Evolutionary conservation across 2,113 vertebrate genomes (phyloP).

Genomic region (Gopherus evgoodei): DNA sequence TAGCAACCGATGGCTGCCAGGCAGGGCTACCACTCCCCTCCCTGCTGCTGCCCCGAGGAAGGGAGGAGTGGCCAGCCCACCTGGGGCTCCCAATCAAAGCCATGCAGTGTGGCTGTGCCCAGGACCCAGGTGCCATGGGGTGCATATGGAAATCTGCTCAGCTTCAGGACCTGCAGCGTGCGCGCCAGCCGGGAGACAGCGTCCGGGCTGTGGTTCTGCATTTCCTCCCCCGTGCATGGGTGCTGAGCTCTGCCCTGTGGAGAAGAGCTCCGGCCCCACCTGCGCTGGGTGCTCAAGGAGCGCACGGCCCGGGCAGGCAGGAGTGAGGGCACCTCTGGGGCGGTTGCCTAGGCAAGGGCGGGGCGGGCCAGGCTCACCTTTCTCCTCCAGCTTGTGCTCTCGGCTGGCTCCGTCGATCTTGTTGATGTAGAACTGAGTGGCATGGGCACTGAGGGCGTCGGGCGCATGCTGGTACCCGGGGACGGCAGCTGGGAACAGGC

Average conservation of each 20-base stretch:
- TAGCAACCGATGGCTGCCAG: not conserved
- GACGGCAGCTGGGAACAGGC: conserved; percentile 85
- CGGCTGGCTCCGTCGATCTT: conserved; percentile 87
- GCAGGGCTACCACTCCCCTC: not conserved
- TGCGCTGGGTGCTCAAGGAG: too few species aligned
- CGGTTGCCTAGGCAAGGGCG: too few species aligned
- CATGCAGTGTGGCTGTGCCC: too few species aligned
- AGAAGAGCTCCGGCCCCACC: too few species aligned
- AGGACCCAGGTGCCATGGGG: too few species aligned
- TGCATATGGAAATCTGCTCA: not conserved
- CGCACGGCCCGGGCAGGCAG: too few species aligned
- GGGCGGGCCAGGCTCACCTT: conserved; percentile 79
- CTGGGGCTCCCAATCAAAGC: too few species aligned
- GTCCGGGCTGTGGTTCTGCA: not conserved
- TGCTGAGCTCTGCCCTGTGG: not conserved
- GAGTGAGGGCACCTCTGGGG: too few species aligned
- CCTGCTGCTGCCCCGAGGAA: not conserved
- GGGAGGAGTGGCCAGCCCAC: too few species aligned
- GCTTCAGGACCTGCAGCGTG: too few species aligned
- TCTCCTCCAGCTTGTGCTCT: conserved; percentile 94
- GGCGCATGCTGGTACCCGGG: conserved; percentile 94
- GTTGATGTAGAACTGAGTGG: conserved; percentile 92
- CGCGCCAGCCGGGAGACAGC: not conserved
- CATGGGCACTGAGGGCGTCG: conserved; percentile 81
- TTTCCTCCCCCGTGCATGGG: not conserved